Base-by-base conservation (phyloP, 1,140 invertebrate genomes). In the Callitettix versicolor region DNA sequence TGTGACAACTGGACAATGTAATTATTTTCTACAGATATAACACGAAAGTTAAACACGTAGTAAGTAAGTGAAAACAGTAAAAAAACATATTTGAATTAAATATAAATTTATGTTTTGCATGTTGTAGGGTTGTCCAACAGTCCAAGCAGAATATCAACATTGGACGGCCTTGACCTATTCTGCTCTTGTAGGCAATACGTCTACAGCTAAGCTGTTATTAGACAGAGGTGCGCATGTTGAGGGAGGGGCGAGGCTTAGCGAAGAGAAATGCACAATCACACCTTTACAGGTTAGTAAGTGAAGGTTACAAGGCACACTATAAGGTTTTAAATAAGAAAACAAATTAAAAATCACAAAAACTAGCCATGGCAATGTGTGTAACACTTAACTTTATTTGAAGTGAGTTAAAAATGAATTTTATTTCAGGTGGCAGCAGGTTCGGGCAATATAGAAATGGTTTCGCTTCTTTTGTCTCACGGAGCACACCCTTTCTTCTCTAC, bases 401-500 rank as follows among this genome's bases (percentile, higher is more conserved):
- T n/a, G n/a, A n/a, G n/a, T n/a, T n/a, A n/a, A n/a, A n/a, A n/a
- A n/a, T n/a, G n/a, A n/a, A n/a, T n/a, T n/a, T n/a, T n/a, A n/a
- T 36, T 55, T 33, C 30, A 61, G 56, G 76, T 88, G 54, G 88
- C 89, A 1, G 82, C 86, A 21, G 88, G 87, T 0, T 80, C 82
- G 1, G 88, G 88, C 3, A 86, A 87, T 58, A 69, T 84, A 41
- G 88, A 92, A 59, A 78, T 93, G 65, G 85, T 91, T 0, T 80
- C 84, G 5, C 63, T 91, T 6, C 73, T 94, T 1, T 65, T 93
- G 15, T 81, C 83, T 1, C 84, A 90, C 61, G 88, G 88, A 0
- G 90, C 88, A 2, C 85, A 91, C 63, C 86, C 89, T 0, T 94
- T 91, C 68, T 73, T 91, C 0, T 88, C 86, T 0, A 92, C 88